These are phyloP conservation scores for Knipowitschia caucasica DNA, from an alignment of 2,797 vertebrate genomes.

Conservation along the genomic window DNA sequence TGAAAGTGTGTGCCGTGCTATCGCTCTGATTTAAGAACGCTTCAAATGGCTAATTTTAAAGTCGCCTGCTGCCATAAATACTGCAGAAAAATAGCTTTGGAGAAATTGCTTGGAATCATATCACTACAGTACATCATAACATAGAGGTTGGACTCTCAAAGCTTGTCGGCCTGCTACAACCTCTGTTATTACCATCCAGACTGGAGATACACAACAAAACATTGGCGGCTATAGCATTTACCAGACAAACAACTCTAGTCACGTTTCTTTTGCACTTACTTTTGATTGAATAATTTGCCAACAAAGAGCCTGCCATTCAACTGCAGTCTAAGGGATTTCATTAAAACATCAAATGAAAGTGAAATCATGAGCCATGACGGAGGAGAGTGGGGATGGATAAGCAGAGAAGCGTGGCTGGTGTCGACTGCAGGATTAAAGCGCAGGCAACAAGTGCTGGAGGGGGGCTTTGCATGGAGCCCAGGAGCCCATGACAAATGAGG, in stretches of 20 bases:
- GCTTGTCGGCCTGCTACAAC: conserved; percentile 10
- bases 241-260: conserved; percentile 56
- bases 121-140: conserved; percentile 4
- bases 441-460: conserved; percentile 77
- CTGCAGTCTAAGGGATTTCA: conserved; percentile 68
- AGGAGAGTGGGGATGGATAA: conserved; percentile 66
- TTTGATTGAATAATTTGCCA: conserved; percentile 73
- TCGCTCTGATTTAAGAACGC: conserved; percentile 34
- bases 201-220: conserved; percentile 25
- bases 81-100: conserved; percentile 17
- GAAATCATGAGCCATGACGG: conserved; percentile 76
- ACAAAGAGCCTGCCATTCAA: conserved; percentile 71
- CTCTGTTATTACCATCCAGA: conserved; percentile 21
- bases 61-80: conserved; percentile 27
- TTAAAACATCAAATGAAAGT: conserved; percentile 80
- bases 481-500: conserved; percentile 79
- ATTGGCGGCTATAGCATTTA: conserved; percentile 45
- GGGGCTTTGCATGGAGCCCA: conserved; percentile 76
- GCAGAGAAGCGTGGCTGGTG: conserved; percentile 68
- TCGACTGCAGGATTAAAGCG: conserved; percentile 75
- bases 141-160: conserved; percentile 1
- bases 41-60: conserved; percentile 38
- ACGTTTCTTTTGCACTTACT: conserved; percentile 57
- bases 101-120: conserved; percentile 22
- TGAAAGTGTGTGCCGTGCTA: conserved; percentile 29